Evolutionary conservation across 2,888 invertebrate species (phyloP).

Genomic region (Tetanocera ferruginea): DNA sequence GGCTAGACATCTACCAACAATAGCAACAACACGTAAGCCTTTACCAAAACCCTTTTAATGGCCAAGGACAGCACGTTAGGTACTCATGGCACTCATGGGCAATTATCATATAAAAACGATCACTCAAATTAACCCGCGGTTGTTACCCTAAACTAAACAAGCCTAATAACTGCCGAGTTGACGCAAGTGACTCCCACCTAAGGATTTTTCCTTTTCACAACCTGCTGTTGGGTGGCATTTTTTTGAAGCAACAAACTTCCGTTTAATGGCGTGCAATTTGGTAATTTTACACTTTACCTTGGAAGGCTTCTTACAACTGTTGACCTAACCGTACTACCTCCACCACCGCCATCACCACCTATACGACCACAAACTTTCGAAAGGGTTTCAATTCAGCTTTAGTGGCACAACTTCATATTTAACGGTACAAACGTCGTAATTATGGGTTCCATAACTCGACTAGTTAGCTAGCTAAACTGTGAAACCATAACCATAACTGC

Average conservation of each 20-base stretch:
- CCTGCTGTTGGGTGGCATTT: constrained; percentile 27
- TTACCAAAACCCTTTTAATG: neutral
- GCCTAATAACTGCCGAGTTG: constrained; percentile 4
- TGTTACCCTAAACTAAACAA: constrained; percentile 1
- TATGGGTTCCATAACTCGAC: constrained; percentile 38
- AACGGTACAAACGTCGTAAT: constrained; percentile 40
- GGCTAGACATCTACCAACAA: neutral
- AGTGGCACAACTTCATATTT: constrained; percentile 11
- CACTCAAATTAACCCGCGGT: constrained; percentile 14
- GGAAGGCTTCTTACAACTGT: constrained; percentile 28
- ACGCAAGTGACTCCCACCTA: neutral
- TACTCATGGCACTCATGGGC: constrained; percentile 40
- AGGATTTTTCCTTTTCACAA: neutral
- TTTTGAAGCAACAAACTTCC: constrained; percentile 50
- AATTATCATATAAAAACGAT: constrained; percentile 43
- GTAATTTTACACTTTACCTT: constrained; percentile 53
- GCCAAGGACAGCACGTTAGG: constrained; percentile 34
- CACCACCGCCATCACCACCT: constrained; percentile 34
- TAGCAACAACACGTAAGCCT: neutral
- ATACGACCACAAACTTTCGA: neutral
- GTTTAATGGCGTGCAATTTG: constrained; percentile 53
- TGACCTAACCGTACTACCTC: constrained; percentile 23
- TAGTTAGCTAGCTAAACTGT: constrained; percentile 48
- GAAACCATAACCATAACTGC: constrained; percentile 31
- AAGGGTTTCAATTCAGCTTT: constrained; percentile 40